These are phyloP conservation scores for Troides helena DNA, from an alignment of 2,888 invertebrate species.

Conservation along the genomic window DNA sequence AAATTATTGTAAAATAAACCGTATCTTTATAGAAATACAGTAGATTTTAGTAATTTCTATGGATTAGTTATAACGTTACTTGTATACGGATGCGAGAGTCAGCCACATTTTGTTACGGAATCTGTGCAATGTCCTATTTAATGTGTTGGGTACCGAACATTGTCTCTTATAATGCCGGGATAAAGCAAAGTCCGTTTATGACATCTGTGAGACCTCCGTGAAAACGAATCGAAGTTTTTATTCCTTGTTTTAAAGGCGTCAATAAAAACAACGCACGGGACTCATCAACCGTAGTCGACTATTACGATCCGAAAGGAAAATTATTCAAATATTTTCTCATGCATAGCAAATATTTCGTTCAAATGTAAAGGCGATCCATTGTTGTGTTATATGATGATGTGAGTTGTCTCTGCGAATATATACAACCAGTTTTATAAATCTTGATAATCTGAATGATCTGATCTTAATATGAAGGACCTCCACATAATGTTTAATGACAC, in stretches of 20 bases:
- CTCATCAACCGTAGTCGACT: slow-evolving; percentile 11
- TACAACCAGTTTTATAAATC: too few relatives aligned
- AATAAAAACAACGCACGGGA: slow-evolving; percentile 35
- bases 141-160: slow-evolving; percentile 63
- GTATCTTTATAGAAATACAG: slow-evolving; percentile 27
- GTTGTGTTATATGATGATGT: background rate
- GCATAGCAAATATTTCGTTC: slow-evolving; percentile 4
- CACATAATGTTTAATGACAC: too few relatives aligned
- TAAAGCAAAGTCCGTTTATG: slow-evolving; percentile 69
- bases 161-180: slow-evolving; percentile 69
- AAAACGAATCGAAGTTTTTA: slow-evolving; percentile 69
- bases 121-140: slow-evolving; percentile 64
- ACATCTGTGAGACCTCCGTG: slow-evolving; percentile 63
- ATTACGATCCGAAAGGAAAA: slow-evolving; percentile 15
- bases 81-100: slow-evolving; percentile 46
- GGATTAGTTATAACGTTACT: slow-evolving; percentile 39
- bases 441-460: too few relatives aligned
- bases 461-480: too few relatives aligned
- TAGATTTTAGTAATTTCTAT: slow-evolving; percentile 34
- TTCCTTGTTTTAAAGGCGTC: slow-evolving; percentile 53
- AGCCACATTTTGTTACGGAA: slow-evolving; percentile 63
- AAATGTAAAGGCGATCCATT: background rate
- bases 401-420: background rate
- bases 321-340: slow-evolving; percentile 19
- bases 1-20: slow-evolving; percentile 35